Base-by-base conservation (phyloP, 2,113 vertebrate species). In the Cyanoramphus novaezelandiae region DNA sequence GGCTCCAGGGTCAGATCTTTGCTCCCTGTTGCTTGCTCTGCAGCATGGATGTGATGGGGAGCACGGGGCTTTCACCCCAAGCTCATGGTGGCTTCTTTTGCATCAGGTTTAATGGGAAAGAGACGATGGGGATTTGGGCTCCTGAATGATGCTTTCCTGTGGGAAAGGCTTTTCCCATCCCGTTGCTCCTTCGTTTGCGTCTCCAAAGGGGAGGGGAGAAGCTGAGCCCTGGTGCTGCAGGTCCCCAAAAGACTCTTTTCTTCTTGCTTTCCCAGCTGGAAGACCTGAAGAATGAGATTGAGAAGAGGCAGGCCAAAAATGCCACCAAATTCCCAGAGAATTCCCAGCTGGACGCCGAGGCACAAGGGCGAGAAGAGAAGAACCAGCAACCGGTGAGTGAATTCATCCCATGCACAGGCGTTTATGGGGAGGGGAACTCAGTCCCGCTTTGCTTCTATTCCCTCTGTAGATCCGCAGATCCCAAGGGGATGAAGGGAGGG, bases 211-310 rank as follows among this genome's bases (percentile, higher is more conserved):
- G 24, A 21, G 31, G 35, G 7, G 7, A 23, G 57, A 24, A 59
- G 50, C 41, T 4, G 29, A 49, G 50, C 39, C 17, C 44, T 6
- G 24, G 10, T 5, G 33, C 53, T 5, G 41, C 49, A 4, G 20
- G 43, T 31, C 50, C 59, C 46, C 3, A 20, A 10, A 25, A 16
- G n/a, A 4, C 2, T 17, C 57, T 8, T 13, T 52, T 46, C 37
- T 72, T 60, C 37, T 82, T 29, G 27, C 18, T 52, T 21, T 29
- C 20, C 1, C 86, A 94, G 93, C 77, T 95, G 86, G 43, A 95
- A 59, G 86, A 93, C 6, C 57, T 95, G 57, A 93, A 95, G 76
- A 80, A 95, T 93, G 94, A 95, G 43, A 25, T 92, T 16, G 93
- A 92, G 60, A 95, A 90, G 82, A 82, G 86, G 29, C 86, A 92